These are phyloP conservation scores for Amia ocellicauda DNA, from an alignment of 2,113 vertebrate species.

Conservation along the genomic window DNA sequence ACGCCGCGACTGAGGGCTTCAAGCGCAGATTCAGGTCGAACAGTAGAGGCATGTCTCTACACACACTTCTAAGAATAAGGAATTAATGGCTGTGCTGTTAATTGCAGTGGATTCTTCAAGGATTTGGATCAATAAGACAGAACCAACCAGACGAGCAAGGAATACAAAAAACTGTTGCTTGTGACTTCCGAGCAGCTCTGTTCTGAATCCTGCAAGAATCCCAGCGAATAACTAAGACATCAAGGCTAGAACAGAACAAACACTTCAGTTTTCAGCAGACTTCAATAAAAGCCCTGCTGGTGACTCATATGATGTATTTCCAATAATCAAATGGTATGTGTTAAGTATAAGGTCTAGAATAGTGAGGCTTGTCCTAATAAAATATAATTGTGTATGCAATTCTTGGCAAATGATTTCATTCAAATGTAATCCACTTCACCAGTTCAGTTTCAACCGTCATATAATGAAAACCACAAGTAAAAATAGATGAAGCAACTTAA, in stretches of 20 bases:
- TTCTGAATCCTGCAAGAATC: background rate
- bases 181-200: no score
- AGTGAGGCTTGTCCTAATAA: background rate
- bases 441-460: background rate
- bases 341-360: conserved; percentile 1
- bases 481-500: conserved; percentile 3
- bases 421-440: conserved; percentile 3
- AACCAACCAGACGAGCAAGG: no score
- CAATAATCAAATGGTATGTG: background rate
- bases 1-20: no score
- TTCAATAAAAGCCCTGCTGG: background rate
- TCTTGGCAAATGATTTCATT: conserved; percentile 6
- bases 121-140: no score
- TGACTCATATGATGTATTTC: conserved; percentile 5
- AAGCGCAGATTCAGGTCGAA: no score
- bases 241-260: background rate
- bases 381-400: background rate
- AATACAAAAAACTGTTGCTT: no score
- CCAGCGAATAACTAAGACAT: conserved; percentile 2
- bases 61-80: no score
- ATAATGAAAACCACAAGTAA: conserved; percentile 1
- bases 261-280: background rate
- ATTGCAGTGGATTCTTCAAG: no score
- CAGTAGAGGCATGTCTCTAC: no score
- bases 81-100: no score